Evolutionary conservation across 2,888 invertebrate genomes (phyloP), one percentile per base, ranked within the genome.

Genomic region (Orthosia gothica): DNA sequence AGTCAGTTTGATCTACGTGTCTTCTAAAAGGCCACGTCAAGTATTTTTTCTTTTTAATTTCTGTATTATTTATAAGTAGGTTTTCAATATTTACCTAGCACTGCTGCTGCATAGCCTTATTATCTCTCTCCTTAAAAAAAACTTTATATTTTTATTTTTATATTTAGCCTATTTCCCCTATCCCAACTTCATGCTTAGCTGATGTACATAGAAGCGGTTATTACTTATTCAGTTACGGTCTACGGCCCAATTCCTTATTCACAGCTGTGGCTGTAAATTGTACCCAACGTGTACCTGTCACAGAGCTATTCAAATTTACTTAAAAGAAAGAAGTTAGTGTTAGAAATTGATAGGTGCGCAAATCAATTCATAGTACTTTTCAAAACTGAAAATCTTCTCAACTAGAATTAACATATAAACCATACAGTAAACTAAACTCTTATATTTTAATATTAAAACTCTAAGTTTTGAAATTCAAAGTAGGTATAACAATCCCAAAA

Each of bases 201-300:
- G 16, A 13, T 49, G 13, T 49, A 61, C 49, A 61, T 12, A 20
- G 11, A 18, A 52, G 15, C 3, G 20, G 0, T 0, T 47, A 55
- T 58, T 49, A 75, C 12, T 20, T 45, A 75, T 62, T 75, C 55
- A 23, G 9, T 16, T 32, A 49, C 32, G 45, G 20, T 69, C 32
- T 52, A 47, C 45, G 18, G 9, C 23, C 52, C 16, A 13, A 58
- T 76, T 32, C 0, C 12, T 62, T 68, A 47, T 52, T 52, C n/a
- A 69, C 50, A 32, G 32, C 69, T 52, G 69, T n/a, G 74, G 0
- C 20, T 23, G n/a, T 54, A 54, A 59, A 67, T 74, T 66, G 23
- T n/a, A n/a, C 20, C 47, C 32, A 32, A 32, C 32, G 32, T 32
- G 32, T 32, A 32, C 5, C 7, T 40, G 40, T 9, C 40, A 40